These are phyloP conservation scores for Uropetala carovei DNA, from an alignment of 2,888 invertebrate species.

Conservation along the genomic window DNA sequence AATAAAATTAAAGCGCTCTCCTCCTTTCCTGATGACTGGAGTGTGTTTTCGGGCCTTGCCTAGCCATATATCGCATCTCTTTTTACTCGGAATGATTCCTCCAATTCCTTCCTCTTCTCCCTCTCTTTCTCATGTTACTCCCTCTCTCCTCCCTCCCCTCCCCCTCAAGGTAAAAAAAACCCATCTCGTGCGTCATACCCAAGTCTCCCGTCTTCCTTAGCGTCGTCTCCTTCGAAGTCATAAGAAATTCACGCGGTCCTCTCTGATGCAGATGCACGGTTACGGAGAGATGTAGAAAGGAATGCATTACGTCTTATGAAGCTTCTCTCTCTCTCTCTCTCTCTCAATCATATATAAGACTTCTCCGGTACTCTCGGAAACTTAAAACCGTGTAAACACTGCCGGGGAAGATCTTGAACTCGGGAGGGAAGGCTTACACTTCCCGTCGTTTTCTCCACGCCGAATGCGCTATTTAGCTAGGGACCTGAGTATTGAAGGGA, in stretches of 20 bases:
- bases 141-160: background rate
- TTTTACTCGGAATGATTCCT: background rate
- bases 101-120: background rate
- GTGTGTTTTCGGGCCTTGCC: background rate
- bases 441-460: no score
- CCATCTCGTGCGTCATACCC: background rate
- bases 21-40: background rate
- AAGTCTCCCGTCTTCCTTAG: background rate
- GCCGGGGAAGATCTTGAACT: no score
- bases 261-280: constrained; percentile 25
- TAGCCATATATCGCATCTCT: background rate
- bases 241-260: constrained; percentile 22
- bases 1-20: background rate
- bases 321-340: background rate
- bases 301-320: background rate
- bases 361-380: no score
- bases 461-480: no score
- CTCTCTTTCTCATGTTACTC: background rate
- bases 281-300: background rate
- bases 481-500: no score
- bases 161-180: background rate
- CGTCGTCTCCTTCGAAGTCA: background rate
- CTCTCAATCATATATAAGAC: background rate
- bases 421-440: no score
- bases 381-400: no score